Evolutionary conservation across 2,113 vertebrate genomes (phyloP).

Genomic region (Ptilorrhoa leucosticta): DNA sequence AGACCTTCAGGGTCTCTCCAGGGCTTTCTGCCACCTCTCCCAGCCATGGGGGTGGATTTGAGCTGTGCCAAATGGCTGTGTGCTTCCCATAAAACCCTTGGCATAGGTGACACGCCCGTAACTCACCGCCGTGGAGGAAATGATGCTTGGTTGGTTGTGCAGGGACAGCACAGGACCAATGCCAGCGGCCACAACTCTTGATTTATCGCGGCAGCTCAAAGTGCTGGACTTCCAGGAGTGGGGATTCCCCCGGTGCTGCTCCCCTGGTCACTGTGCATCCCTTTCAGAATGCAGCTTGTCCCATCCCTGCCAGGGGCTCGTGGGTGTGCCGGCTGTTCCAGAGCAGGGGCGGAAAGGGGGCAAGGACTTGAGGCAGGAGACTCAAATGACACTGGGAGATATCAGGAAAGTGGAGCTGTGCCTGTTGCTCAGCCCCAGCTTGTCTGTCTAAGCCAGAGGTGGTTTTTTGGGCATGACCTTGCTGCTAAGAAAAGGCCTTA

Average conservation of each 20-base stretch:
- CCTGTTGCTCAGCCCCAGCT: background rate
- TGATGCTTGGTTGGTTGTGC: background rate
- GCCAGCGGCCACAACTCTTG: background rate
- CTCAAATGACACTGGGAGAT: accelerated
- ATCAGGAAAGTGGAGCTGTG: background rate
- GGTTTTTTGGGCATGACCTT: background rate
- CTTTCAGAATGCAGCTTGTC: accelerated
- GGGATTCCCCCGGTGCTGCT: background rate
- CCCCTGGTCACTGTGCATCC: background rate
- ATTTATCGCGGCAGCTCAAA: background rate
- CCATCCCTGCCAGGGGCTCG: accelerated
- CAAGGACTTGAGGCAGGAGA: background rate
- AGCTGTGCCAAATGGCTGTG: background rate
- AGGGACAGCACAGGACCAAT: accelerated
- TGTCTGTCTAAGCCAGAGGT: background rate
- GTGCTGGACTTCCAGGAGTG: accelerated
- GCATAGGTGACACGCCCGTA: accelerated
- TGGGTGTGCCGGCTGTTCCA: accelerated
- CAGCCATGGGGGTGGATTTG: accelerated
- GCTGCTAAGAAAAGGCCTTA: background rate
- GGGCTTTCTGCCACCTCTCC: background rate
- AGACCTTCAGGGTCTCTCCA: background rate
- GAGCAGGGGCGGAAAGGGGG: accelerated
- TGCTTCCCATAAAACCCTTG: background rate
- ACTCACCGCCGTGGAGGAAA: accelerated